These are phyloP conservation scores for Dinoponera quadriceps DNA, from an alignment of 1,140 invertebrate genomes.

Conservation along the genomic window DNA sequence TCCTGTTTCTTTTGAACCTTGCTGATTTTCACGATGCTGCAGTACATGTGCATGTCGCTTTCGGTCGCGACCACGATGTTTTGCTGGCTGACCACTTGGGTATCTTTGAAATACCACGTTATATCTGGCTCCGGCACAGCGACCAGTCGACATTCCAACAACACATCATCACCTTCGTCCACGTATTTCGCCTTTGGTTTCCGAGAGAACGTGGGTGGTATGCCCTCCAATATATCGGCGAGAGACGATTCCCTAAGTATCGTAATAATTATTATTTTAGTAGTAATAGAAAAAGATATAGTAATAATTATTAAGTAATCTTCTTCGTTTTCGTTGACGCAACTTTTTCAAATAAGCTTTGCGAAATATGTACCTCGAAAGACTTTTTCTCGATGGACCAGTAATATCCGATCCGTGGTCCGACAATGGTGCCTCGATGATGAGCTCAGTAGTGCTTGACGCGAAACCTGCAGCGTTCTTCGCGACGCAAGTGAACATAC, in stretches of 20 bases:
- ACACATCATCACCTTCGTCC: conserved; percentile 92
- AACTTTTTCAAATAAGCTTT: neutral
- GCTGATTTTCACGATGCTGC: conserved; percentile 92
- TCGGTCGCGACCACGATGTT: conserved; percentile 91
- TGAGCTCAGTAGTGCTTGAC: conserved; percentile 95
- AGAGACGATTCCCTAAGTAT: conserved; percentile 92
- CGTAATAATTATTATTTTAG: conserved; percentile 26
- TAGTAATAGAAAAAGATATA: conserved; percentile 17
- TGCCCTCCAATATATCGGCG: conserved; percentile 95
- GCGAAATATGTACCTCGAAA: conserved; percentile 87
- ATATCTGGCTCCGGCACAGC: conserved; percentile 96
- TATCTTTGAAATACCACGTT: conserved; percentile 92
- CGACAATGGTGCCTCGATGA: conserved; percentile 94
- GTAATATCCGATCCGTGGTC: conserved; percentile 95
- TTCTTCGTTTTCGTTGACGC: neutral
- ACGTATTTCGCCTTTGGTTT: conserved; percentile 94
- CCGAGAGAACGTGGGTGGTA: conserved; percentile 96
- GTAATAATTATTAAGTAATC: neutral
- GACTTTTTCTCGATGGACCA: conserved; percentile 91
- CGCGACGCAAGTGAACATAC: conserved; percentile 97
- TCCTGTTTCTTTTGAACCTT: conserved; percentile 92
- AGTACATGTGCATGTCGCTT: conserved; percentile 96
- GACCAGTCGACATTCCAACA: conserved; percentile 93
- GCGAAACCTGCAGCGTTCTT: conserved; percentile 98
- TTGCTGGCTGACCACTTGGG: conserved; percentile 88